phyloP scores from a whole-genome alignment of 1,140 invertebrate species.

The Platyscapa corneri region DNA sequence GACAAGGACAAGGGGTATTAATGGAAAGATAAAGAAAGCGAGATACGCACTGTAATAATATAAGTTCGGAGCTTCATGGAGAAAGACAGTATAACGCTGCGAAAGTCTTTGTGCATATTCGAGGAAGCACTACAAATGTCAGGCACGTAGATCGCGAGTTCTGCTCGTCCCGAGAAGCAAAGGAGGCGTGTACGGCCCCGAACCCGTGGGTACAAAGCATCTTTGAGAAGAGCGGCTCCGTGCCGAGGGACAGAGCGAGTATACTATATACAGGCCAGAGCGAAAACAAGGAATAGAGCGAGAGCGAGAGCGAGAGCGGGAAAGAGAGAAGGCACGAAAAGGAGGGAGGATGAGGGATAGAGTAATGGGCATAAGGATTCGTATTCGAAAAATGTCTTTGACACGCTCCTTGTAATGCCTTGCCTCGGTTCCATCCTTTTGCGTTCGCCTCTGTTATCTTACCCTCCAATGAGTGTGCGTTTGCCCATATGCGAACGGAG shows the following conservation, averaged over 20 bases:
- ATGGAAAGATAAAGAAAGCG: slow-evolving; percentile 32
- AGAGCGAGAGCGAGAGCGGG: background rate
- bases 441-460: background rate
- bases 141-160: slow-evolving; percentile 48
- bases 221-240: slow-evolving; percentile 15
- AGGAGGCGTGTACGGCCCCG: slow-evolving; percentile 3
- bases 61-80: slow-evolving; percentile 7
- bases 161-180: slow-evolving; percentile 11
- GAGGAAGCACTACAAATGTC: slow-evolving; percentile 51
- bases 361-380: background rate
- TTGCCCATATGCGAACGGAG: background rate
- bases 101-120: slow-evolving; percentile 45
- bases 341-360: background rate
- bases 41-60: slow-evolving; percentile 13
- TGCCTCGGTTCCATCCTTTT: background rate
- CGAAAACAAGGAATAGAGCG: background rate
- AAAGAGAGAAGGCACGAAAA: slow-evolving; percentile 11
- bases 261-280: background rate
- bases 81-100: slow-evolving; percentile 10
- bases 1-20: slow-evolving; percentile 3
- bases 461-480: background rate
- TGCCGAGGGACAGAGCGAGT: background rate
- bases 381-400: slow-evolving; percentile 34
- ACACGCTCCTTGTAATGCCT: slow-evolving; percentile 32
- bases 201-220: slow-evolving; percentile 8